Percentiles rank a stretch among this genome's conserved stretches.
Evolutionary conservation across 2,888 invertebrate genomes (phyloP).

Genomic region (Frankliniella fusca): DNA sequence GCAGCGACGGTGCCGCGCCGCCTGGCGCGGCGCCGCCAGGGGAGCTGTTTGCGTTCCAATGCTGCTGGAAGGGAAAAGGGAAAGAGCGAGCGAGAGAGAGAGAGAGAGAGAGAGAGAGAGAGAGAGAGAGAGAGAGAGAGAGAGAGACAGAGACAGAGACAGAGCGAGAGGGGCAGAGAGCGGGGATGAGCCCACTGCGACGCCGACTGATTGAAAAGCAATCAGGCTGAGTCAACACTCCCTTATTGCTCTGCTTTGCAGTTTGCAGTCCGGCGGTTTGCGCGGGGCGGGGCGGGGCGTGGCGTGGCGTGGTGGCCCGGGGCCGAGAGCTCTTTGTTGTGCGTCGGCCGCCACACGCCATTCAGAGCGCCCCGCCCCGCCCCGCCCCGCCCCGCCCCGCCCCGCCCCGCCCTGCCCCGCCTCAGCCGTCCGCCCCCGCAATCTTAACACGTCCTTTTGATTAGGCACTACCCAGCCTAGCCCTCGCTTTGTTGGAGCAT

Average conservation of each 20-base stretch:
- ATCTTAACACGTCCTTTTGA: too few species aligned
- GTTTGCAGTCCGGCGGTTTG: not conserved
- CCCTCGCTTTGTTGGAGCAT: too few species aligned
- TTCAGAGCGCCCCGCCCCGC: not conserved
- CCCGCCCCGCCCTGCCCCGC: not conserved
- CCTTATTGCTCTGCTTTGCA: not conserved
- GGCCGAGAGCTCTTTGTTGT: too few species aligned
- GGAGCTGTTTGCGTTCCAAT: too few species aligned
- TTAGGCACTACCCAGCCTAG: too few species aligned
- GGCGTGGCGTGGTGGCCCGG: not conserved
- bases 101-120: too few species aligned
- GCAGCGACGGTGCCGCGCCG: too few species aligned
- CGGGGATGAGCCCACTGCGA: not conserved
- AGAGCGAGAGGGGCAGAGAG: not conserved
- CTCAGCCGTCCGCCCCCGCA: too few species aligned
- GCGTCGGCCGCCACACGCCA: not conserved
- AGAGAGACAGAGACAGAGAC: too few species aligned
- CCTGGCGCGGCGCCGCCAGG: too few species aligned
- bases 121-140: too few species aligned
- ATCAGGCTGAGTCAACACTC: not conserved
- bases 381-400: not conserved
- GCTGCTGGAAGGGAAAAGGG: too few species aligned
- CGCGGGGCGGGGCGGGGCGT: not conserved
- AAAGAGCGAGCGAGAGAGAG: not conserved
- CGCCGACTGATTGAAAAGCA: not conserved